Evolutionary conservation across 2,888 invertebrate species (phyloP).

Genomic region (Trichopria drosophilae): DNA sequence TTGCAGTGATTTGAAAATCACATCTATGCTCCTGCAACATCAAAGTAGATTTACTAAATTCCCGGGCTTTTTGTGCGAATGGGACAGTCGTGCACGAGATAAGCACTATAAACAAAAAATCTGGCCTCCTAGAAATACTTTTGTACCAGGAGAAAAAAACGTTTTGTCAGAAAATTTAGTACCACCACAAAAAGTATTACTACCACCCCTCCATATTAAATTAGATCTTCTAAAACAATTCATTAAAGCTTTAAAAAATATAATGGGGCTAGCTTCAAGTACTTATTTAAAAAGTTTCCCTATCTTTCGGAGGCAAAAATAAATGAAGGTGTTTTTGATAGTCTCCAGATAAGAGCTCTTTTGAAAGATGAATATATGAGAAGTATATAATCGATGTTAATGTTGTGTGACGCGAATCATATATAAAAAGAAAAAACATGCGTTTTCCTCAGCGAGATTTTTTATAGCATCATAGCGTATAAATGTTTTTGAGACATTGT

Average conservation of each 20-base stretch:
- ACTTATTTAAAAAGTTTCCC: constrained; percentile 29
- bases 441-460: no score
- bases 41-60: not conserved
- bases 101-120: not conserved
- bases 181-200: no score
- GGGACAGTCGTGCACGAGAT: no score
- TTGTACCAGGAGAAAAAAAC: not conserved
- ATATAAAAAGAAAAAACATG: no score
- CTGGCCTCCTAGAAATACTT: not conserved
- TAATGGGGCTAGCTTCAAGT: no score
- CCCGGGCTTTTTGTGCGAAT: no score
- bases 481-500: no score
- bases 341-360: constrained; percentile 36
- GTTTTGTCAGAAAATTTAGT: not conserved
- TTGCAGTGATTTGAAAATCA: not conserved
- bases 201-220: no score
- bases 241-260: constrained; percentile 28
- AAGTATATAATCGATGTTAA: no score
- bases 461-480: no score
- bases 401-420: no score
- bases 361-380: constrained; percentile 31
- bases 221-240: constrained; percentile 11
- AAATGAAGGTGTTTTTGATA: constrained; percentile 37
- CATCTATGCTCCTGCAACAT: not conserved
- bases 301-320: constrained; percentile 31